Conservation (phyloP, 1,140 invertebrate genomes). For the Marisa cornuarietis region DNA sequence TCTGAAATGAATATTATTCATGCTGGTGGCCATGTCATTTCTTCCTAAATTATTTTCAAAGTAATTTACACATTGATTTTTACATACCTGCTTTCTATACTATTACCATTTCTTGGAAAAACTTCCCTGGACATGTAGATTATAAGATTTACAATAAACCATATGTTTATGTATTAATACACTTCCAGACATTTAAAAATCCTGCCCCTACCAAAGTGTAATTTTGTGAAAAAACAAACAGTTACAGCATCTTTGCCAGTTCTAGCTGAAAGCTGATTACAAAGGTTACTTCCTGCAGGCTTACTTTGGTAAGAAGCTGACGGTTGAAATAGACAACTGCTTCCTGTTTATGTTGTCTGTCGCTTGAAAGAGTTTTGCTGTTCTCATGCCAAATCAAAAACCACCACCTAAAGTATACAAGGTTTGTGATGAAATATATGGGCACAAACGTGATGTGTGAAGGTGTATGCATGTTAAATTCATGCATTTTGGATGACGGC, state of each 20-base stretch:
- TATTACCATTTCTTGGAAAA: neutral
- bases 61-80: neutral
- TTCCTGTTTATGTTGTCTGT: conserved; percentile 28
- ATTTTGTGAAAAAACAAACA: neutral
- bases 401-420: conserved; percentile 22
- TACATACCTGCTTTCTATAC: neutral
- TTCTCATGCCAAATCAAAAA: conserved; percentile 40
- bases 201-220: neutral
- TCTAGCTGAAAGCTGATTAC: neutral
- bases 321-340: conserved; percentile 40
- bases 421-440: neutral
- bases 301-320: conserved; percentile 36
- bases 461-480: no score
- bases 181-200: neutral
- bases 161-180: neutral
- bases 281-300: no score
- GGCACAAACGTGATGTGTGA: no score
- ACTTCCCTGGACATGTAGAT: neutral
- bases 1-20: conserved; percentile 23
- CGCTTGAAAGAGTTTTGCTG: conserved; percentile 25
- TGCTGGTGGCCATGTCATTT: neutral
- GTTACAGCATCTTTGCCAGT: neutral
- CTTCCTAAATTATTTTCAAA: neutral
- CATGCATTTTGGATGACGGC: no score
- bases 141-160: neutral